These are phyloP conservation scores for Ceriagrion tenellum DNA, from an alignment of 2,888 invertebrate species.

Conservation along the genomic window DNA sequence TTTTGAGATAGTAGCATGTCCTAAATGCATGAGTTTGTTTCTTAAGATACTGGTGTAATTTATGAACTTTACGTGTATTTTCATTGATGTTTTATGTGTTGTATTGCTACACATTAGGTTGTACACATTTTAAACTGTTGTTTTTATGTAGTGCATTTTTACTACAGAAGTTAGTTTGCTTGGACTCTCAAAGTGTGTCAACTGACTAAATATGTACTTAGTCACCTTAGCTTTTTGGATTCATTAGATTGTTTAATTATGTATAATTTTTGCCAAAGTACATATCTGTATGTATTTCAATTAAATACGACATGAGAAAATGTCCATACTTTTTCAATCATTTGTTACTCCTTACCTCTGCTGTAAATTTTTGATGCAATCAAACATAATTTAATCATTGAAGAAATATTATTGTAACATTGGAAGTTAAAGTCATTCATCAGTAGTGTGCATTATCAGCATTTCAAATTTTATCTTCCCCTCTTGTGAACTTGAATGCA, in stretches of 20 bases:
- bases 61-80: conserved; percentile 3
- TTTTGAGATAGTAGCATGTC: conserved; percentile 42
- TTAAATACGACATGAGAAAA: neutral
- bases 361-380: neutral
- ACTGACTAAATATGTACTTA: neutral
- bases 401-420: no score
- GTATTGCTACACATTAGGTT: conserved; percentile 38
- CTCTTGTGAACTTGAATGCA: neutral
- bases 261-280: neutral
- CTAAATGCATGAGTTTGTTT: conserved; percentile 49
- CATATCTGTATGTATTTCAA: neutral
- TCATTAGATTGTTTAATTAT: neutral
- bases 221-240: neutral
- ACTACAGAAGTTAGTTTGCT: conserved; percentile 24
- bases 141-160: conserved; percentile 9
- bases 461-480: neutral
- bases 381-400: neutral
- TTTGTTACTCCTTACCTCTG: neutral
- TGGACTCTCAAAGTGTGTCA: neutral
- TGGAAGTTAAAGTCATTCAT: neutral
- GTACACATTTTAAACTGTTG: neutral
- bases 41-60: conserved; percentile 59
- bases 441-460: conserved; percentile 31
- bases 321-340: neutral
- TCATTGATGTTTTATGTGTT: conserved; percentile 7